These are phyloP conservation scores for Xiphydria camelus DNA, from an alignment of 2,888 invertebrate genomes.

Conservation along the genomic window DNA sequence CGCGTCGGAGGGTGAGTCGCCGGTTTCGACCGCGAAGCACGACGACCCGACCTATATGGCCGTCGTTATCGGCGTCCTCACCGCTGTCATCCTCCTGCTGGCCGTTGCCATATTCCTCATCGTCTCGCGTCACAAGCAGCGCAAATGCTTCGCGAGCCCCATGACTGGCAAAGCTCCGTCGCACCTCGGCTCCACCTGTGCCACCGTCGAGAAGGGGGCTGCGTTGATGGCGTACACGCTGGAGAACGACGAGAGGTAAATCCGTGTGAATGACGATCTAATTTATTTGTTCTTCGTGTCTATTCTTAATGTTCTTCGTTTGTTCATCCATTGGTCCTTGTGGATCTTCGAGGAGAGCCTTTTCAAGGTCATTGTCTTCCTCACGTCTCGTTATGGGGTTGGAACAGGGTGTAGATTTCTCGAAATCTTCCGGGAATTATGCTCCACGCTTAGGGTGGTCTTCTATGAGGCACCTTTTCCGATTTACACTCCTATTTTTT, in stretches of 20 bases:
- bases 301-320: no score
- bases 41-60: conserved; percentile 76
- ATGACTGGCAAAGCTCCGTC: conserved; percentile 65
- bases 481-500: no score
- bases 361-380: no score
- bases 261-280: not conserved
- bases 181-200: conserved; percentile 55
- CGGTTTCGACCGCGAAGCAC: conserved; percentile 70
- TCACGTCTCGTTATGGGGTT: no score
- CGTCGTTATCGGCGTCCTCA: conserved; percentile 76
- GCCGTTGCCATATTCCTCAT: conserved; percentile 74
- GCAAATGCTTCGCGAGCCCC: conserved; percentile 75
- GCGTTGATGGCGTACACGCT: conserved; percentile 55
- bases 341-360: no score
- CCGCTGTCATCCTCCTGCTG: conserved; percentile 72
- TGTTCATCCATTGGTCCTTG: no score
- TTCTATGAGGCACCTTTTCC: no score
- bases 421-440: no score
- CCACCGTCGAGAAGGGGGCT: conserved; percentile 58
- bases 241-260: conserved; percentile 54
- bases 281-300: no score
- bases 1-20: conserved; percentile 58
- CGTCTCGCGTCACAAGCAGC: conserved; percentile 70
- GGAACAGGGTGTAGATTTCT: no score
- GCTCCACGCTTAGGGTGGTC: no score